Conservation (phyloP, 2,797 vertebrate genomes). For the Cuculus canorus region DNA sequence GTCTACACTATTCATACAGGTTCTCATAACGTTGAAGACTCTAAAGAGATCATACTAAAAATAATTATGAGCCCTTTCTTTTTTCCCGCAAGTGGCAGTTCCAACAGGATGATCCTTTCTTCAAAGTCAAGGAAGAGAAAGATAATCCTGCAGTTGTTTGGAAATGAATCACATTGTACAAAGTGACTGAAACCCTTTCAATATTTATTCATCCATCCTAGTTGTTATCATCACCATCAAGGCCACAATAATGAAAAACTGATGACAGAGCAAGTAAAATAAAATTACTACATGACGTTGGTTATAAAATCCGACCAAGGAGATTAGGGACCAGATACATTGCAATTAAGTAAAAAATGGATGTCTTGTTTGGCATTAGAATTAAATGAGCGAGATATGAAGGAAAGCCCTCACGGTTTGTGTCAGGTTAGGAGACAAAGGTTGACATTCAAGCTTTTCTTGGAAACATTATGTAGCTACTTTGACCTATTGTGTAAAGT, state of each 20-base stretch:
- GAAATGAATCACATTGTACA: slow-evolving; percentile 3
- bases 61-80: not conserved
- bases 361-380: slow-evolving; percentile 29
- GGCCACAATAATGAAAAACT: slow-evolving; percentile 50
- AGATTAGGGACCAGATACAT: slow-evolving; percentile 44
- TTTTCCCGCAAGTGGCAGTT: not conserved
- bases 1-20: not conserved
- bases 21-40: not conserved
- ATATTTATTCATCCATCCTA: not conserved
- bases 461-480: not conserved
- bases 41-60: not conserved
- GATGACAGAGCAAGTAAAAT: slow-evolving; percentile 66
- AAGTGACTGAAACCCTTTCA: slow-evolving; percentile 31
- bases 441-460: not conserved
- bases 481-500: slow-evolving; percentile 29
- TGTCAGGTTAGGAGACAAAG: not conserved
- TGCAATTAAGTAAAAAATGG: slow-evolving; percentile 52
- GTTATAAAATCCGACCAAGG: slow-evolving; percentile 46
- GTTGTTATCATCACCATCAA: slow-evolving; percentile 58
- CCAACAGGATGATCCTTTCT: not conserved
- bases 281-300: slow-evolving; percentile 54
- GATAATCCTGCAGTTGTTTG: not conserved
- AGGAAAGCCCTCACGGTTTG: not conserved
- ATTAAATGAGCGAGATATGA: not conserved
- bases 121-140: not conserved